Percentiles rank a stretch among this genome's conserved stretches.
These are phyloP conservation scores for Deroptyus accipitrinus DNA, from an alignment of 2,113 vertebrate species.

Conservation along the genomic window DNA sequence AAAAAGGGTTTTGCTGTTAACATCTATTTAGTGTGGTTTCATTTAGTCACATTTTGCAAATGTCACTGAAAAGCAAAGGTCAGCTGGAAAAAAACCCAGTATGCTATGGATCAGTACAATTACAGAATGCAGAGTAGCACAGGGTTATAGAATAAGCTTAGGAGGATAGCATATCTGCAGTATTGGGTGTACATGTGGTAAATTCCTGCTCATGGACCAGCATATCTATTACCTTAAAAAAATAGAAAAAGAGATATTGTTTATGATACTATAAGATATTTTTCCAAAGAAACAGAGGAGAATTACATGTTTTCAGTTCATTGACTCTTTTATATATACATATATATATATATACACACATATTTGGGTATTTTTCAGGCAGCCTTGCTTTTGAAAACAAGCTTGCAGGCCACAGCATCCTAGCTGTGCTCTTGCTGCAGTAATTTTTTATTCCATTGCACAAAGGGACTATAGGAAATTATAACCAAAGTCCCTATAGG, in stretches of 20 bases:
- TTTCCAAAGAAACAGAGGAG: not conserved
- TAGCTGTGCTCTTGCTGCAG: rapidly evolving
- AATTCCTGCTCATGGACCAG: not conserved
- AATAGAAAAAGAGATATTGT: rapidly evolving
- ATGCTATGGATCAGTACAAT: conserved; percentile 32
- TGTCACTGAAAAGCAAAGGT: conserved; percentile 59
- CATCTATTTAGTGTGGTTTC: conserved; percentile 43
- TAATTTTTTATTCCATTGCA: not conserved
- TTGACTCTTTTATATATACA: not conserved
- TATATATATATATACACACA: not conserved
- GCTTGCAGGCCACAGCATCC: not conserved
- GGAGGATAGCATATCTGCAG: not conserved
- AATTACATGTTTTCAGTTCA: not conserved
- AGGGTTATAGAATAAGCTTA: not conserved
- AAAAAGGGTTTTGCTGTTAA: conserved; percentile 29
- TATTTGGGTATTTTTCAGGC: not conserved
- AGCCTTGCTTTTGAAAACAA: not conserved
- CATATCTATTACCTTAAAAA: not conserved
- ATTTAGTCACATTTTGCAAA: conserved; percentile 58
- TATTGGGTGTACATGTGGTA: not conserved
- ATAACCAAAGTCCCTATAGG: not conserved
- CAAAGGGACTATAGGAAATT: not conserved
- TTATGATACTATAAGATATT: not conserved
- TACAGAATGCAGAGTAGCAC: not conserved
- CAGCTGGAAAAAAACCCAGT: not conserved